Conservation (phyloP, 2,888 invertebrate genomes). For the Lasioglossum calceatum region DNA sequence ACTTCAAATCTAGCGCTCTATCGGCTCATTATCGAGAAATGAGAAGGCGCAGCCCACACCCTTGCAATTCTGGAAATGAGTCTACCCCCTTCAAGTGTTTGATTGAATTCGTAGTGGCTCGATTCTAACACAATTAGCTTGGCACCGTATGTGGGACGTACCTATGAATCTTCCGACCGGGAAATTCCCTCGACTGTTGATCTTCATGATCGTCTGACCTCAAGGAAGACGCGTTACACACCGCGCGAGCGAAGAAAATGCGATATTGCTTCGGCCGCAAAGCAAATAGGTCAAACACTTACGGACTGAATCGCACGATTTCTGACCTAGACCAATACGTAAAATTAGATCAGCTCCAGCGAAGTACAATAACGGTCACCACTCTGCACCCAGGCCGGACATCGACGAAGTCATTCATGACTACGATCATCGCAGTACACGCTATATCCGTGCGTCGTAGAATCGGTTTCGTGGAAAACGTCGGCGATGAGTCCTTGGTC, state of each 20-base stretch:
- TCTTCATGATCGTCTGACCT: background rate
- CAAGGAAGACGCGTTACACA: background rate
- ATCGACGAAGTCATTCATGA: constrained; percentile 29
- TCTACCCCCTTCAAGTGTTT: background rate
- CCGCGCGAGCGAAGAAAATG: background rate
- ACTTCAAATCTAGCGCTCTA: no score
- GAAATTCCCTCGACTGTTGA: background rate
- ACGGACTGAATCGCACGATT: constrained; percentile 29
- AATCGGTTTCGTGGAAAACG: constrained; percentile 39
- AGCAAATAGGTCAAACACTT: constrained; percentile 12
- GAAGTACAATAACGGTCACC: constrained; percentile 40
- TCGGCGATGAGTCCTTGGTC: constrained; percentile 20
- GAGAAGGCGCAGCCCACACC: no score
- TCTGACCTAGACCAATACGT: constrained; percentile 47
- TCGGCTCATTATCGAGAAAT: no score
- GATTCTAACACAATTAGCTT: background rate
- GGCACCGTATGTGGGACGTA: background rate
- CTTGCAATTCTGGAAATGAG: no score
- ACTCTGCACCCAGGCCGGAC: constrained; percentile 6
- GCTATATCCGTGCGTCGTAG: background rate
- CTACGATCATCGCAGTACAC: background rate
- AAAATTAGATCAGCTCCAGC: constrained; percentile 39
- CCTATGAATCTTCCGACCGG: background rate
- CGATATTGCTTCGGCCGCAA: background rate
- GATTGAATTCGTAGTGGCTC: background rate